phyloP scores from a whole-genome alignment of 2,888 invertebrate genomes.

The Carpatolechia fugitivella region DNA sequence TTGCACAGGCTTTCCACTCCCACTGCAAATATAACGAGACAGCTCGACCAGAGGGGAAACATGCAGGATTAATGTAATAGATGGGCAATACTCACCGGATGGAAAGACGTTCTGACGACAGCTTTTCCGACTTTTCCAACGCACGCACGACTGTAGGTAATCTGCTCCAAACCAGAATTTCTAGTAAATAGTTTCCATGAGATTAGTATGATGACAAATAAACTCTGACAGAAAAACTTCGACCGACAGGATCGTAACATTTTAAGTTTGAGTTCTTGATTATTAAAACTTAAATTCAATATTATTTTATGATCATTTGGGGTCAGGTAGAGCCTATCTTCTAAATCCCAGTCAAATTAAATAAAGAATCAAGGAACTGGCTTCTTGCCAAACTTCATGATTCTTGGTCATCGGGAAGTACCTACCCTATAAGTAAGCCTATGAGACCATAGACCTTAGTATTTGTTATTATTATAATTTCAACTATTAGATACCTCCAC shows the following conservation, averaged over 20 bases:
- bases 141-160: slow-evolving; percentile 21
- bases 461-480: no score
- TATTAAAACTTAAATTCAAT: no score
- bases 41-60: slow-evolving; percentile 40
- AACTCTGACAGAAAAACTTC: neutral
- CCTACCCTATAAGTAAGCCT: no score
- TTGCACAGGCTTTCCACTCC: slow-evolving; percentile 56
- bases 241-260: neutral
- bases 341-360: no score
- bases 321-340: no score
- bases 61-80: slow-evolving; percentile 43
- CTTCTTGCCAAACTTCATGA: no score
- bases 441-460: no score
- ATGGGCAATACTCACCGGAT: slow-evolving; percentile 43
- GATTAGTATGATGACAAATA: slow-evolving; percentile 9
- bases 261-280: no score
- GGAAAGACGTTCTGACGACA: slow-evolving; percentile 26
- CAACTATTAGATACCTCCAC: no score
- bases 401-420: no score
- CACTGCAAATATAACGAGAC: slow-evolving; percentile 47
- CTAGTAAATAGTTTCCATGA: slow-evolving; percentile 18
- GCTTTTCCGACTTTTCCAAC: slow-evolving; percentile 48
- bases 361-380: no score
- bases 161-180: slow-evolving; percentile 19
- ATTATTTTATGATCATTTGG: no score